These are phyloP conservation scores for Acanthurus tractus DNA, from an alignment of 2,797 vertebrate genomes.

Conservation along the genomic window DNA sequence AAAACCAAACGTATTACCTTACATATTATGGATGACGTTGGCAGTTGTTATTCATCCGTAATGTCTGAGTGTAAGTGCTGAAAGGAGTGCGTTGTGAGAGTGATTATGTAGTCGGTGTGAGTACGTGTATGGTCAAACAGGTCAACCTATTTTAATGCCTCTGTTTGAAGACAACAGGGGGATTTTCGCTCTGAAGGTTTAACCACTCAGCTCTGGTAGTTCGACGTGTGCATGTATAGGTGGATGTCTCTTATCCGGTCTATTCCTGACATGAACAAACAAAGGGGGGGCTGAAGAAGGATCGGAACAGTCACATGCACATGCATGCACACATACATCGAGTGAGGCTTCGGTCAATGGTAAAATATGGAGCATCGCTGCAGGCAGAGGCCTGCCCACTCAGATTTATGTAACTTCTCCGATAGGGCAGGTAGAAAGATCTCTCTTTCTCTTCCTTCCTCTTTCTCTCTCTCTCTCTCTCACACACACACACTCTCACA, in stretches of 20 bases:
- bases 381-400: slow-evolving; percentile 78
- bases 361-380: slow-evolving; percentile 70
- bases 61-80: slow-evolving; percentile 18
- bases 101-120: slow-evolving; percentile 44
- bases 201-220: not conserved
- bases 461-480: not conserved
- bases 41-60: slow-evolving; percentile 23
- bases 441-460: slow-evolving; percentile 17
- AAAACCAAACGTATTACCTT: slow-evolving; percentile 12
- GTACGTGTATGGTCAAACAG: slow-evolving; percentile 49
- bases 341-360: slow-evolving; percentile 57
- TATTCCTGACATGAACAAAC: slow-evolving; percentile 69
- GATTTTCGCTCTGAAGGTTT: slow-evolving; percentile 43
- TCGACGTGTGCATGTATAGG: slow-evolving; percentile 36
- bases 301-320: slow-evolving; percentile 39
- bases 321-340: slow-evolving; percentile 40
- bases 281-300: slow-evolving; percentile 53
- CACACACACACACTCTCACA: slow-evolving; percentile 3
- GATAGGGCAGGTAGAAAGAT: slow-evolving; percentile 73
- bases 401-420: slow-evolving; percentile 79
- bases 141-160: slow-evolving; percentile 71
- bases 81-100: slow-evolving; percentile 33
- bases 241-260: slow-evolving; percentile 67
- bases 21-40: not conserved
- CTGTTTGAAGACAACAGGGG: slow-evolving; percentile 47